A percentile compares a stretch with the other conserved stretches of the same genome.
Evolutionary conservation across 2,113 vertebrate genomes (phyloP).

Genomic region (Chelonoidis abingdonii): DNA sequence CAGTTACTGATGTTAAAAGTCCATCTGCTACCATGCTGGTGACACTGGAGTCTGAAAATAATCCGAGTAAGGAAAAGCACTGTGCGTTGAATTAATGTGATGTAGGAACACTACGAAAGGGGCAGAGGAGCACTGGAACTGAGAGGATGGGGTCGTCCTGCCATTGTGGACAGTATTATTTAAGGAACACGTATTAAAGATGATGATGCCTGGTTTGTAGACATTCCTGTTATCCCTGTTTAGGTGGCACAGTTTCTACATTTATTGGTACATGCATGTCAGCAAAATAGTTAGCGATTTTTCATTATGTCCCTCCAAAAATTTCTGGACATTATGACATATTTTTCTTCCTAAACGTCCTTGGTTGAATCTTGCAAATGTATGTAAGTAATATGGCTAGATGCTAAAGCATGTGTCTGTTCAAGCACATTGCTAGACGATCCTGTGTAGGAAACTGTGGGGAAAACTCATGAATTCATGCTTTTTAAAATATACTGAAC

Average conservation of each 20-base stretch:
- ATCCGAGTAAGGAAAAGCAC: neutral
- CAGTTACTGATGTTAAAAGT: neutral
- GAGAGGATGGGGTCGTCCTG: neutral
- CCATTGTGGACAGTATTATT: neutral
- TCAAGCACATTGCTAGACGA: neutral
- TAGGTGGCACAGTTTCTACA: neutral
- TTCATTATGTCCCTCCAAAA: neutral
- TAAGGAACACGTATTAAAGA: neutral
- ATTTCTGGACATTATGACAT: neutral
- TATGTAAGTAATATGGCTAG: neutral
- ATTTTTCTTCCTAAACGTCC: neutral
- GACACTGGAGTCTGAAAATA: neutral
- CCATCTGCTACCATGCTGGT: neutral
- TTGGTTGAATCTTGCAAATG: neutral
- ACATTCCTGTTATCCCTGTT: neutral
- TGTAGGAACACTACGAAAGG: too few species aligned
- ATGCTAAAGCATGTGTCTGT: neutral
- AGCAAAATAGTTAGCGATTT: neutral
- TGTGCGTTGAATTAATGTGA: too few species aligned
- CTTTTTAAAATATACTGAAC: neutral
- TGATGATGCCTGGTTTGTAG: neutral
- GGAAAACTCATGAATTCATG: neutral
- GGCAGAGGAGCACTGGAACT: neutral
- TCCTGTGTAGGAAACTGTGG: neutral
- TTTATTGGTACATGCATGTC: neutral